A percentile compares a stretch with the other conserved stretches of the same genome.
Evolutionary conservation across 2,113 vertebrate genomes (phyloP).

Genomic region (Rhinolophus ferrumequinum): DNA sequence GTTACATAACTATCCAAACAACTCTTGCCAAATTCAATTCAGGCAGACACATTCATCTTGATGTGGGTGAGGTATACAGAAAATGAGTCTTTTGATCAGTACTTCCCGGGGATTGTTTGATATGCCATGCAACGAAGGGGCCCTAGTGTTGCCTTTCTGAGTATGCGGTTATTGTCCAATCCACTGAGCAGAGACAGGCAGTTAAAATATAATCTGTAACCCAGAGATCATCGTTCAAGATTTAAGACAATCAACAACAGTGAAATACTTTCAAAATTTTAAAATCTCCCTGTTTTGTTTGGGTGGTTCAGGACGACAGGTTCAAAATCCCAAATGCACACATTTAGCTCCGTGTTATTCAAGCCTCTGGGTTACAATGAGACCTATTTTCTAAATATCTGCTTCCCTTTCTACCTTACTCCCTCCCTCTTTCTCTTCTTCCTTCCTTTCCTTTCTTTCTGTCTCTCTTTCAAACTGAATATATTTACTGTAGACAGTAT

Average conservation of each 20-base stretch:
- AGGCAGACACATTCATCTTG: slow-evolving; percentile 3
- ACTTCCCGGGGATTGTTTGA: not conserved
- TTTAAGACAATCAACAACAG: not conserved
- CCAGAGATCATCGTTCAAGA: not conserved
- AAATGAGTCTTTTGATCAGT: not conserved
- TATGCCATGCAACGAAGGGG: not conserved
- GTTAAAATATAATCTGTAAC: not conserved
- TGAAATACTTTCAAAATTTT: not conserved
- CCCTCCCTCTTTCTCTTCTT: not conserved
- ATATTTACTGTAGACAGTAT: not conserved
- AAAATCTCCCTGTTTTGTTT: not conserved
- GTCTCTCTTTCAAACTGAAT: not conserved
- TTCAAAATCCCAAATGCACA: not conserved
- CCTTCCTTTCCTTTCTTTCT: not conserved
- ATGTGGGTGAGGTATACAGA: not conserved
- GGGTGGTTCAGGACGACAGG: not conserved
- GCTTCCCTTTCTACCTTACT: not conserved
- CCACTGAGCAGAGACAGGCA: not conserved
- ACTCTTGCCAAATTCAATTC: slow-evolving; percentile 49
- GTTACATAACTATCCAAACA: slow-evolving; percentile 29
- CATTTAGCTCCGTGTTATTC: not conserved
- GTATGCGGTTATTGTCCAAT: not conserved
- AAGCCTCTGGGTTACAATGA: not conserved
- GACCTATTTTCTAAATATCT: not conserved
- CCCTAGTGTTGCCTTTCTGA: not conserved